Base-by-base conservation (phyloP, 2,113 vertebrate genomes). In the Gadus macrocephalus region DNA sequence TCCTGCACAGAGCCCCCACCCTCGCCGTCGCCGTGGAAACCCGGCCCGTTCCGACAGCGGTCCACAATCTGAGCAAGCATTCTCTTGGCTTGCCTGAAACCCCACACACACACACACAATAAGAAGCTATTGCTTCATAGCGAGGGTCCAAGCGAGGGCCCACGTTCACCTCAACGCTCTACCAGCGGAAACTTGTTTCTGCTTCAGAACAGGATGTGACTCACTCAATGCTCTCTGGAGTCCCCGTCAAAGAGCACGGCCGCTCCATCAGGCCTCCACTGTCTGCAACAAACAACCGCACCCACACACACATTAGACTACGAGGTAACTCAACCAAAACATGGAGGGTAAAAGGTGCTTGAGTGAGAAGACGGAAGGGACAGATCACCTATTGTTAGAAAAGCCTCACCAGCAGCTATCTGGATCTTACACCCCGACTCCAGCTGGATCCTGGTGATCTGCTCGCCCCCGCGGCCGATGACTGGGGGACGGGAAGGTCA, bases 391-490 rank as follows among this genome's bases (percentile, higher is more conserved):
- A n/a, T 58, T 16, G 55, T n/a, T 58, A 16, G 15, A 58, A 14
- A 11, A 62, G 17, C 70, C 60, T 94, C 92, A 98, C 97, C 97
- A 64, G 96, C 93, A 61, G 96, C 96, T 55, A 99, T 99, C 90
- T 98, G 97, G 93, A 99, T 98, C 92, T 98, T 98, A 79, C 97
- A 99, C 79, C 96, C 96, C 15, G 96, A 98, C 73, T 99, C 97
- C 42, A 98, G 87, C 76, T 99, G 96, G 89, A 99, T 95, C 72
- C 96, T 95, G 19, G 96, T 98, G 78, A 99, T 98, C 88, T 99
- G 96, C 83, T 99, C 97, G 62, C 97, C 97, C 76, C 97, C 97
- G 93, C 97, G 89, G 65, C 96, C 97, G 77, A 99, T 99, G 76
- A 99, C 97, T 99, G 85, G 0, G 78, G 53, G 15, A 73, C 55